Evolutionary conservation across 2,797 vertebrate genomes (phyloP).

Genomic region (Lophotriccus pileatus): DNA sequence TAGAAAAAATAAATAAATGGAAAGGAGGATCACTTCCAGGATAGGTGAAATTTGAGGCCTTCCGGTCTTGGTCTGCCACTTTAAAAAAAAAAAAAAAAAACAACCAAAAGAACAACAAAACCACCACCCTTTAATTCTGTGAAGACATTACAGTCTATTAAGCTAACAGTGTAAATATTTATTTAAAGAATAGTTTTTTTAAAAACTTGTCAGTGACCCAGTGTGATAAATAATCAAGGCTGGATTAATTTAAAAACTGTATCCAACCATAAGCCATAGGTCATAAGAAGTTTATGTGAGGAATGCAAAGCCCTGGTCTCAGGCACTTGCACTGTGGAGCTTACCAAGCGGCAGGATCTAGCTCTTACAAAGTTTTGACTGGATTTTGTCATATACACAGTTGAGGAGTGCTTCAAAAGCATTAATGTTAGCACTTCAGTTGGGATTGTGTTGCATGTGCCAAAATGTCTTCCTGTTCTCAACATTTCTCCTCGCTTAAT

Average conservation of each 20-base stretch:
- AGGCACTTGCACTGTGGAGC: not conserved
- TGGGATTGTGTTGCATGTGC: conserved; percentile 1
- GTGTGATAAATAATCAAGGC: conserved; percentile 37
- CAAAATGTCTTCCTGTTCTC: conserved; percentile 26
- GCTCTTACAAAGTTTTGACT: not conserved
- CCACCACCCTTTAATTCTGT: not conserved
- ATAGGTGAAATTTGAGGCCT: not conserved
- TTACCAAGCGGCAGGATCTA: not conserved
- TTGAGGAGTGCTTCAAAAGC: not conserved
- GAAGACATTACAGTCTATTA: not conserved
- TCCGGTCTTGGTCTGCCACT: not conserved
- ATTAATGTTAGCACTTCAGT: not conserved
- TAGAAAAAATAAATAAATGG: not conserved
- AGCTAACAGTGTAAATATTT: conserved; percentile 32
- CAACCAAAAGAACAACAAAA: not conserved
- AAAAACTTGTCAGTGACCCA: not conserved
- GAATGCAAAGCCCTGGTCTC: not conserved
- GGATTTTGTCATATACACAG: not conserved
- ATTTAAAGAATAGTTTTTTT: not conserved
- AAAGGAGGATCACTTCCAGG: not conserved
- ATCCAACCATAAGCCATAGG: not conserved
- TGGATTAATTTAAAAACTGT: conserved; percentile 26
- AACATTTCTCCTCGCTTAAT: not conserved
- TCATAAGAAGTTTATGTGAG: conserved; percentile 39
- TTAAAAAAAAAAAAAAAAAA: not conserved